These are phyloP conservation scores for Albula glossodonta DNA, from an alignment of 2,113 vertebrate species.

Conservation along the genomic window DNA sequence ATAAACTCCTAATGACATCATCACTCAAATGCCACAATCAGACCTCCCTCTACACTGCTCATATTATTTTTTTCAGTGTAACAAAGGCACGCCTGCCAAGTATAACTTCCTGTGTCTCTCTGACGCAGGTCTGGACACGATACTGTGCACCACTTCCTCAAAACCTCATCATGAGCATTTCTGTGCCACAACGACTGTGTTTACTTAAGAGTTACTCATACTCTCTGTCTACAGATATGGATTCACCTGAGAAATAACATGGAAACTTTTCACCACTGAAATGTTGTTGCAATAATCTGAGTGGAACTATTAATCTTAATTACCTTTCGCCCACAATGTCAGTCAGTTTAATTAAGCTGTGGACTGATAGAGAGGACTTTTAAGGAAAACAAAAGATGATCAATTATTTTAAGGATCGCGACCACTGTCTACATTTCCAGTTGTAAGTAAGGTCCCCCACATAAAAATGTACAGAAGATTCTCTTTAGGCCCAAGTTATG, in stretches of 20 bases:
- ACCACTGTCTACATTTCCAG: too few relatives aligned
- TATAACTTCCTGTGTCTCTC: slow-evolving; percentile 6
- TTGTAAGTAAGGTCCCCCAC: too few relatives aligned
- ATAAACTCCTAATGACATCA: not conserved
- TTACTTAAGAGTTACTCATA: not conserved
- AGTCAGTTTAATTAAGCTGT: not conserved
- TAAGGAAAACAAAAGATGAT: not conserved
- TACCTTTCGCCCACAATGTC: not conserved
- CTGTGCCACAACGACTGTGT: not conserved
- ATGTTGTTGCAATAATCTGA: not conserved
- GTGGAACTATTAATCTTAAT: not conserved
- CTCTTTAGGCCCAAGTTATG: too few relatives aligned
- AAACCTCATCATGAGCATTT: not conserved
- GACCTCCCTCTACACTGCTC: not conserved
- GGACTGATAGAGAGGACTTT: not conserved
- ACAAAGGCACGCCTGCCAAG: not conserved
- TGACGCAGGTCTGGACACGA: slow-evolving; percentile 12
- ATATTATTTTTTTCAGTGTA: not conserved
- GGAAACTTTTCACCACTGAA: not conserved
- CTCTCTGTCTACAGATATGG: not conserved
- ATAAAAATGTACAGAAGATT: too few relatives aligned
- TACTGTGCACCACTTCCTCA: not conserved
- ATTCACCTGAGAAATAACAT: not conserved
- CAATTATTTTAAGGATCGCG: too few relatives aligned
- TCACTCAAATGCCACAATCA: not conserved